Conservation (phyloP, 2,797 vertebrate genomes). For the Cheirogaleus major region DNA sequence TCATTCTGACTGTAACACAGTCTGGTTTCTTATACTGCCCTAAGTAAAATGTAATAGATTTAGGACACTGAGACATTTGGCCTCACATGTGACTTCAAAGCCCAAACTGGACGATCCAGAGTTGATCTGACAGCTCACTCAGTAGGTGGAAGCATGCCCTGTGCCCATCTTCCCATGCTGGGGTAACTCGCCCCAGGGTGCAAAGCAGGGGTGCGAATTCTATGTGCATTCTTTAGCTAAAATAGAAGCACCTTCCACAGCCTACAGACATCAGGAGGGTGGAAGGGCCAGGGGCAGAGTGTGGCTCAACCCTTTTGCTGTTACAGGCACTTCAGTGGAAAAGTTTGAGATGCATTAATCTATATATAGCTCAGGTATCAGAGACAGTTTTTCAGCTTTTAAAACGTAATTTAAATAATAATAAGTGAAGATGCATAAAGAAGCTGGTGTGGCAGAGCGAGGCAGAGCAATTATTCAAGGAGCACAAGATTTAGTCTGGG, state of each 20-base stretch:
- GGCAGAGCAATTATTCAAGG: background rate
- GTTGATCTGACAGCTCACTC: background rate
- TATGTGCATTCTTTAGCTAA: background rate
- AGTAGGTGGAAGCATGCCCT: background rate
- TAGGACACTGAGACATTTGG: background rate
- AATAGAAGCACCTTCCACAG: background rate
- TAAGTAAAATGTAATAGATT: background rate
- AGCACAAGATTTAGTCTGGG: background rate
- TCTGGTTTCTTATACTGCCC: background rate
- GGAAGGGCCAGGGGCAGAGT: background rate
- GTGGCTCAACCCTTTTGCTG: background rate
- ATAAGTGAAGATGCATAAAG: background rate
- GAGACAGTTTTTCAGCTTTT: background rate
- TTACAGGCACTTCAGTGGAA: background rate
- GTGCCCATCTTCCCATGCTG: background rate
- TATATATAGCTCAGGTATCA: background rate
- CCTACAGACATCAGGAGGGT: background rate
- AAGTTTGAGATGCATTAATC: background rate
- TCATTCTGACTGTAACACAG: background rate
- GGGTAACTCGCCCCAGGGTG: background rate
- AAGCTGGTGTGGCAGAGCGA: background rate
- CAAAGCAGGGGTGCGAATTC: background rate
- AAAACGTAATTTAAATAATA: conserved; percentile 60
- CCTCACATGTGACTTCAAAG: background rate
- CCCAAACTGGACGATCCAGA: background rate